A percentile compares a stretch with the other conserved stretches of the same genome.
These are phyloP conservation scores for Vidua chalybeata DNA, from an alignment of 2,113 vertebrate species.

Conservation along the genomic window DNA sequence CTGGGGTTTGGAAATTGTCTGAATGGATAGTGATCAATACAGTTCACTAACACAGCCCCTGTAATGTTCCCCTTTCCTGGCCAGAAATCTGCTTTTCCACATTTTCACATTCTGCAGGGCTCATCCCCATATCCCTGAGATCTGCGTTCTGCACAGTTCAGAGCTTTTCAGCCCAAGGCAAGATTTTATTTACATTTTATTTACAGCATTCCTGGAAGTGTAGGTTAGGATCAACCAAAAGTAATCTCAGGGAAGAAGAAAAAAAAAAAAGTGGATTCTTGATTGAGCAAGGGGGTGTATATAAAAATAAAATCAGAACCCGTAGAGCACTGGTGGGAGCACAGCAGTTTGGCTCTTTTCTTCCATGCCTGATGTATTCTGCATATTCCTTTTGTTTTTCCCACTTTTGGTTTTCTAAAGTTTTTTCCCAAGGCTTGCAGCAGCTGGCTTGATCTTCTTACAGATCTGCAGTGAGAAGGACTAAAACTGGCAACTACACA, in stretches of 20 bases:
- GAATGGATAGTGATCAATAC: neutral
- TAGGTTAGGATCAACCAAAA: neutral
- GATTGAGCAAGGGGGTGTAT: neutral
- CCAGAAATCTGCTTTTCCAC: neutral
- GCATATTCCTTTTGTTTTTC: neutral
- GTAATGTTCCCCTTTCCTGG: neutral
- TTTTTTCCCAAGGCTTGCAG: neutral
- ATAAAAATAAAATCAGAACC: neutral
- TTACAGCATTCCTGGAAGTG: neutral
- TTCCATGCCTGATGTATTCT: fast-evolving
- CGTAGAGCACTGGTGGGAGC: neutral
- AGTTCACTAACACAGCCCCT: neutral
- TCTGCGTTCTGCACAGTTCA: neutral
- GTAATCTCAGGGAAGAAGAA: neutral
- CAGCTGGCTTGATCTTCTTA: neutral
- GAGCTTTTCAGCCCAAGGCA: neutral
- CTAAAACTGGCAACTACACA: neutral
- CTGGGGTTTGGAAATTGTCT: neutral
- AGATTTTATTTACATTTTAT: neutral
- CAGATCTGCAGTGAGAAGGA: neutral
- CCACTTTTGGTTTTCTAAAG: neutral
- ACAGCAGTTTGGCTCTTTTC: neutral
- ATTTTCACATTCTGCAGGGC: neutral
- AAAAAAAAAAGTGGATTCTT: neutral
- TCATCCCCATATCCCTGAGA: neutral